Base-by-base conservation (phyloP, 2,888 invertebrate species). In the Alloscopus bannaensis region DNA sequence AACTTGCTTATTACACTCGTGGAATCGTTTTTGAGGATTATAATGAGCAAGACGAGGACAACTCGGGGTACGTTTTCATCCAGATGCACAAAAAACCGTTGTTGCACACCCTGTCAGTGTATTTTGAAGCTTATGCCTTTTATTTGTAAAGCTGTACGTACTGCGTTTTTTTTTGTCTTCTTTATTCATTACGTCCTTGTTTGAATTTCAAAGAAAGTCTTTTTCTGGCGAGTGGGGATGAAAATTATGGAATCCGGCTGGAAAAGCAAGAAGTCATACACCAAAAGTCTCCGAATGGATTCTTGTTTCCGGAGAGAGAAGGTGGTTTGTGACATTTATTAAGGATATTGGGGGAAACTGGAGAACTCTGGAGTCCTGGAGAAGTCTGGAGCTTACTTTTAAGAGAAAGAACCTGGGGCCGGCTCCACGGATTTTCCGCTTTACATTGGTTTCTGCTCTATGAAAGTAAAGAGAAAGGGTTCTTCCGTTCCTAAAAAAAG, bases 341-440 rank as follows among this genome's bases (percentile, higher is more conserved):
- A 66, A 66, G 52, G 66, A 66, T 66, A 66, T 66, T 66, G 66
- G 66, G n/a, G 66, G 66, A 66, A 66, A 66, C 64, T 18, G 45
- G 64, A 64, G 64, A 64, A 64, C 24, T 24, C 22, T 62, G 62
- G 52, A 52, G 24, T 24, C 16, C 3, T 24, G 24, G 6, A 22
- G 22, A 52, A 52, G 52, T 52, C 13, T 40, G 40, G 13, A 13
- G 40, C 40, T 11, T 40, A 13, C 8, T 11, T 40, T 40, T 40
- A 8, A 8, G 29, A 57, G 57, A 57, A 57, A 57, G 57, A 3
- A 13, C 31, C 57, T 24, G 29, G 29, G 29, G 55, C 3, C 31
- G 8, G 57, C 31, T n/a, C n/a, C n/a, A n/a, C 22, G 24, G 55
- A 29, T 57, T 20, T 57, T 29, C 8, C 18, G 3, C 29, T 20